These are phyloP conservation scores for Phylloscopus collybita DNA, from an alignment of 2,797 vertebrate genomes.

Conservation along the genomic window DNA sequence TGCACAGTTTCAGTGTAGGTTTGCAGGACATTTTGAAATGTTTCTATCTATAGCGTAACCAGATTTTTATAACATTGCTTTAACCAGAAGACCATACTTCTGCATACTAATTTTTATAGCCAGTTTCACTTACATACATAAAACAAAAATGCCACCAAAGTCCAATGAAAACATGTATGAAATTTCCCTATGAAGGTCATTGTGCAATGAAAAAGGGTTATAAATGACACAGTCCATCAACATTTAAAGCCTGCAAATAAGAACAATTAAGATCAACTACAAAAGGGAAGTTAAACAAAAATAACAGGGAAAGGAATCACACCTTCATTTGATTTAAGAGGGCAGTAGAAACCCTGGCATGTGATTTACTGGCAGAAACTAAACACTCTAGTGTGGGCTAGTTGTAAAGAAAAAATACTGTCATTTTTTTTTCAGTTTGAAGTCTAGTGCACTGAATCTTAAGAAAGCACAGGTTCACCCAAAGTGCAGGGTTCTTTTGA, in stretches of 20 bases:
- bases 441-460: constrained; percentile 54
- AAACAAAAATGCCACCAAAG: background rate
- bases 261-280: constrained; percentile 71
- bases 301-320: constrained; percentile 67
- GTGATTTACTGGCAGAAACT: constrained; percentile 72
- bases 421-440: constrained; percentile 57
- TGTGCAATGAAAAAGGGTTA: constrained; percentile 39
- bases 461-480: constrained; percentile 71
- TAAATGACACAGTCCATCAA: constrained; percentile 70
- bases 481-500: constrained; percentile 72
- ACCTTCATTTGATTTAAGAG: constrained; percentile 67
- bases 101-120: background rate
- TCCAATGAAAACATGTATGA: constrained; percentile 8
- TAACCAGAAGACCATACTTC: background rate
- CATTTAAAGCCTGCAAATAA: constrained; percentile 73
- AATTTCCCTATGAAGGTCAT: constrained; percentile 37
- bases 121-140: background rate
- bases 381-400: constrained; percentile 65
- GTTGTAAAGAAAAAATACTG: constrained; percentile 73
- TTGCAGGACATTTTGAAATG: background rate
- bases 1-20: background rate
- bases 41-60: background rate
- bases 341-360: constrained; percentile 39
- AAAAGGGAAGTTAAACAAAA: constrained; percentile 64
- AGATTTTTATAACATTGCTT: background rate